Evolutionary conservation across 2,797 vertebrate genomes (phyloP), one percentile per base, ranked within the genome.

Genomic region (Scleropages formosus): DNA sequence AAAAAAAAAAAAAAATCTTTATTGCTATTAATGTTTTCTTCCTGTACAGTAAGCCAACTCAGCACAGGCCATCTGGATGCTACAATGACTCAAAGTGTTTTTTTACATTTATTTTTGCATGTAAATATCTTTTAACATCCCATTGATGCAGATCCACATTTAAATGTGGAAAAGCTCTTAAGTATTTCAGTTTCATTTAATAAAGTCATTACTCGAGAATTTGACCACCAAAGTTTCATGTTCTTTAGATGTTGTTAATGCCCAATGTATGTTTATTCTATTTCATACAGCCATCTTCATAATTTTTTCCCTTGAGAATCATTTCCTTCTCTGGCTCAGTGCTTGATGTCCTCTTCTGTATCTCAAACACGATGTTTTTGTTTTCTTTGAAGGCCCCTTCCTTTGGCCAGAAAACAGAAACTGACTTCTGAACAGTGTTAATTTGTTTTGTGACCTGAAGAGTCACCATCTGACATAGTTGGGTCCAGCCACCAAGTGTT

Each of bases 311-410:
- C 20, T 39, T 39, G 20, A n/a, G 27, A 31, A 9, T 44, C 44
- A 47, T 18, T 67, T 20, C 20, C 47, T 67, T 39, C 18, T 65
- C 44, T 65, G 9, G 20, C 31, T 44, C 24, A 27, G 62, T 69
- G n/a, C 66, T 49, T 69, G 22, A 12, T 51, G 22, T 69, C 67
- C 67, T 69, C 47, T 15, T 69, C 47, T 51, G 22, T 20, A 15
- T 46, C 67, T 53, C 22, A 53, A 22, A 49, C 15, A 22, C 67
- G 13, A 22, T 47, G 15, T 46, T 7, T 69, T 53, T 69, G 11
- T 22, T 53, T n/a, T 69, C 46, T 22, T 53, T 69, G 22, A 69
- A 49, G 47, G 53, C 67, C 18, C 58, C 18, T 13, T 60, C n/a
- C n/a, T n/a, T n/a, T n/a, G n/a, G n/a, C n/a, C n/a, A n/a, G n/a